Evolutionary conservation across 2,113 vertebrate species (phyloP).

Genomic region (Podilymbus podiceps): DNA sequence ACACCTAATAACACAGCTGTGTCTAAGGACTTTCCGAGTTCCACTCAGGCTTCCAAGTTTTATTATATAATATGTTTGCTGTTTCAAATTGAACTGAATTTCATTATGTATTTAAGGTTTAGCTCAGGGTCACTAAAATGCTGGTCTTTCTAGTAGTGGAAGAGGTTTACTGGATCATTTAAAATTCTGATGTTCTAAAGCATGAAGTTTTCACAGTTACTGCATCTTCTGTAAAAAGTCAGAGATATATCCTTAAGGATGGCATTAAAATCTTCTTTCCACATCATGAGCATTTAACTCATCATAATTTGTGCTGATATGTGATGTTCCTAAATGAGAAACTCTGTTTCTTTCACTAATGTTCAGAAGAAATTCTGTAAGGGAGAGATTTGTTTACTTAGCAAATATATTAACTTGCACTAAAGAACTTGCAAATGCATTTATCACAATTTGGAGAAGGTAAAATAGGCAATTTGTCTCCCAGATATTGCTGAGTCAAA

Average conservation of each 20-base stretch:
- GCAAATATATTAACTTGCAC: neutral
- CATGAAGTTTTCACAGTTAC: neutral
- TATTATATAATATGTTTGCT: neutral
- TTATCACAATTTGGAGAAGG: neutral
- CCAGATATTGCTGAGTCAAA: neutral
- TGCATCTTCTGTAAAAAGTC: neutral
- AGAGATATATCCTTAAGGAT: neutral
- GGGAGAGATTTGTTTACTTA: neutral
- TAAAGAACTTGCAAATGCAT: neutral
- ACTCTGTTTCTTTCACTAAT: neutral
- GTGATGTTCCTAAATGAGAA: neutral
- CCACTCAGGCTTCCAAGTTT: neutral
- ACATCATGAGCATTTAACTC: neutral
- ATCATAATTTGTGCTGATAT: neutral
- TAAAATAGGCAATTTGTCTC: constrained; percentile 11
- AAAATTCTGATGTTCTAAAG: neutral
- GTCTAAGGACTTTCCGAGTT: neutral
- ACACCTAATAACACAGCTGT: neutral
- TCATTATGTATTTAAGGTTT: neutral
- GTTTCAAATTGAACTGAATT: neutral
- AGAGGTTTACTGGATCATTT: neutral
- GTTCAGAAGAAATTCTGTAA: neutral
- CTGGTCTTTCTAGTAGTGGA: neutral
- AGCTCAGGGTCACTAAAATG: neutral
- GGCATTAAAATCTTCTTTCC: neutral